Conservation (phyloP, 2,113 vertebrate genomes). For the Sorex fumeus region DNA sequence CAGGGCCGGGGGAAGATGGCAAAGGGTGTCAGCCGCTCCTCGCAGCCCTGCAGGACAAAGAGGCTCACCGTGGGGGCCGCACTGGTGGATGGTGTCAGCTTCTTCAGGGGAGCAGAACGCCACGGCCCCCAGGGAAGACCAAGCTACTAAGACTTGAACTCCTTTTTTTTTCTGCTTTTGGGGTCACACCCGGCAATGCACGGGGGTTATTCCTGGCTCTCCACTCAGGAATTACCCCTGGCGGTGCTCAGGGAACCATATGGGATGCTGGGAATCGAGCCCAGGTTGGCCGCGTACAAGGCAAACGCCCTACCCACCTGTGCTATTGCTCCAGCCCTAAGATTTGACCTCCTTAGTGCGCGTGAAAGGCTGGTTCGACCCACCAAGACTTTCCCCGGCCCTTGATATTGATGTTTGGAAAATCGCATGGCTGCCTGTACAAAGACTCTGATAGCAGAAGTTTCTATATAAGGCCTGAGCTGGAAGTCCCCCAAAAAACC, state of each 20-base stretch:
- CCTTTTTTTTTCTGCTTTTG: too few relatives aligned
- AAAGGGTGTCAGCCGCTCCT: slow-evolving; percentile 91
- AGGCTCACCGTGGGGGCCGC: neutral
- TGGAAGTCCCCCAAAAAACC: neutral
- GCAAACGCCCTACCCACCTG: too few relatives aligned
- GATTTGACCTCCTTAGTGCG: neutral
- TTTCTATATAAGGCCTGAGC: slow-evolving; percentile 17
- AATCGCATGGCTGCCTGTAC: neutral
- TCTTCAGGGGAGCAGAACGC: neutral
- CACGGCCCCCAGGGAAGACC: neutral
- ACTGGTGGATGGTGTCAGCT: neutral
- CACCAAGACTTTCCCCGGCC: neutral
- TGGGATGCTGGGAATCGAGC: too few relatives aligned
- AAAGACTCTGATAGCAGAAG: neutral
- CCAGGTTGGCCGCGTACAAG: too few relatives aligned
- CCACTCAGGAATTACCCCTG: too few relatives aligned
- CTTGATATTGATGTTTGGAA: neutral
- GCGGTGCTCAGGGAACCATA: too few relatives aligned
- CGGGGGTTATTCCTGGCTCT: too few relatives aligned
- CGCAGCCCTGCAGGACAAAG: slow-evolving; percentile 90
- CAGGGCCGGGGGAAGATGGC: slow-evolving; percentile 90
- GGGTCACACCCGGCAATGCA: too few relatives aligned
- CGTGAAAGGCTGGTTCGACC: neutral
- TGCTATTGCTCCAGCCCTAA: too few relatives aligned
- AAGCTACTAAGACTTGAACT: neutral